Base-by-base conservation (phyloP, 2,113 vertebrate species). In the Hydrolagus affinis region DNA sequence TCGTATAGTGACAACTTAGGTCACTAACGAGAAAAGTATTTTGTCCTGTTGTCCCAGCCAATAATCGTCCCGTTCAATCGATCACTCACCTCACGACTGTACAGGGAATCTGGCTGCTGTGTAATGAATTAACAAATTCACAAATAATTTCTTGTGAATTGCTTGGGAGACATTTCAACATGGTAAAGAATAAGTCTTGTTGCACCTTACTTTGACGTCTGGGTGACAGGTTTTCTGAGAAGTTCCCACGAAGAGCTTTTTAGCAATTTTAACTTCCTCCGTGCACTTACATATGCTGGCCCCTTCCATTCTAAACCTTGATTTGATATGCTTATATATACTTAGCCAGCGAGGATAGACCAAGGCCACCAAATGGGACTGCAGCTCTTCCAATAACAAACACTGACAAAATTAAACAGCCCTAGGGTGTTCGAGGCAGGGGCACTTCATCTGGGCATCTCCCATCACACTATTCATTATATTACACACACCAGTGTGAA, bases 331-430 rank as follows among this genome's bases (percentile, higher is more conserved):
- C 14, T 15, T 30, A 80, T 64, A n/a, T 17, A 80, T 17, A n/a
- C n/a, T 66, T 32, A 83, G 78, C 30, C 21, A 11, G 62, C 30
- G 32, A 14, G 32, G 60, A 64, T 60, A 83, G 8, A 21, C 62
- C 78, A 64, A 83, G 78, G 60, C 28, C 66, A 17, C 12, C 66
- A 83, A 83, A 68, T 62, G 15, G 30, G 25, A 83, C 62, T 83
- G 60, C 66, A 83, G 30, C 25, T 9, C 78, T 64, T 80, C 57
- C 59, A 66, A 17, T 32, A 68, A 66, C 60, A 66, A 56, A 66
- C 9, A 11, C 25, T 17, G 62, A 17, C 32, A 83, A 77, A 83
- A 68, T 68, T 83, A 21, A 83, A 83, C 60, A 83, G 78, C 11
- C 15, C 66, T 83, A 19, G 23, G 66, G 32, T 83, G 23, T 25